Conservation (phyloP, 2,888 invertebrate genomes). For the Habroteleia sp. region DNA sequence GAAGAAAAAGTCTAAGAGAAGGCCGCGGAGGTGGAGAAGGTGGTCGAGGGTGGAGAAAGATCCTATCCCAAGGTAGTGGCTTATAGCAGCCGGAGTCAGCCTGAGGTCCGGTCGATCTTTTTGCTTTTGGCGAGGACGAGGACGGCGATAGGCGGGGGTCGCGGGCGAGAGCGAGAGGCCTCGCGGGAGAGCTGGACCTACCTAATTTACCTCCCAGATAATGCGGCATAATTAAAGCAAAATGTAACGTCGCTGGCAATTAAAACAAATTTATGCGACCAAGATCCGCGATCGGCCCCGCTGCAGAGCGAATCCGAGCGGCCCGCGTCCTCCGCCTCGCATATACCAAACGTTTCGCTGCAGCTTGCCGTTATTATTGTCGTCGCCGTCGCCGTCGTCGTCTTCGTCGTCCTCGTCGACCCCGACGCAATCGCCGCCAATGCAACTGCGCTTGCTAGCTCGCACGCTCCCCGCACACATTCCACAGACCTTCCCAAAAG, state of each 20-base stretch:
- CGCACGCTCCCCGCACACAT: constrained; percentile 22
- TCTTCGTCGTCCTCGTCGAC: constrained; percentile 25
- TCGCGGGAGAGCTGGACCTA: constrained; percentile 78
- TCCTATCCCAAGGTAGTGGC: constrained; percentile 74
- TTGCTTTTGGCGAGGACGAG: constrained; percentile 57
- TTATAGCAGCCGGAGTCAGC: constrained; percentile 65
- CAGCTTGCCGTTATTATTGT: constrained; percentile 68
- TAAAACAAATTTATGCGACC: constrained; percentile 82
- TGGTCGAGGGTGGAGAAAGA: constrained; percentile 75
- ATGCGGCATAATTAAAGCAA: constrained; percentile 82
- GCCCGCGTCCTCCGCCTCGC: constrained; percentile 55
- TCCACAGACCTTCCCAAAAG: constrained; percentile 42
- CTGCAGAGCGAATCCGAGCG: constrained; percentile 68
- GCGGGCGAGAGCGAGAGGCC: constrained; percentile 66
- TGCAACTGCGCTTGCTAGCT: constrained; percentile 12
- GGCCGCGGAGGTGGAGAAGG: constrained; percentile 67
- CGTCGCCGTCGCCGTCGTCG: constrained; percentile 38
- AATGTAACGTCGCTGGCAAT: constrained; percentile 82
- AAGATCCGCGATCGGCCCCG: constrained; percentile 80
- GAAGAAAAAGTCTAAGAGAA: constrained; percentile 55
- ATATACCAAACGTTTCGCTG: constrained; percentile 39
- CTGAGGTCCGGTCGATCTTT: constrained; percentile 62
- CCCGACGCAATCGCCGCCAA: not conserved
- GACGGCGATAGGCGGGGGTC: constrained; percentile 41
- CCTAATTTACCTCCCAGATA: constrained; percentile 82